phyloP scores from a whole-genome alignment of 2,797 vertebrate species.

The Trichosurus vulpecula region DNA sequence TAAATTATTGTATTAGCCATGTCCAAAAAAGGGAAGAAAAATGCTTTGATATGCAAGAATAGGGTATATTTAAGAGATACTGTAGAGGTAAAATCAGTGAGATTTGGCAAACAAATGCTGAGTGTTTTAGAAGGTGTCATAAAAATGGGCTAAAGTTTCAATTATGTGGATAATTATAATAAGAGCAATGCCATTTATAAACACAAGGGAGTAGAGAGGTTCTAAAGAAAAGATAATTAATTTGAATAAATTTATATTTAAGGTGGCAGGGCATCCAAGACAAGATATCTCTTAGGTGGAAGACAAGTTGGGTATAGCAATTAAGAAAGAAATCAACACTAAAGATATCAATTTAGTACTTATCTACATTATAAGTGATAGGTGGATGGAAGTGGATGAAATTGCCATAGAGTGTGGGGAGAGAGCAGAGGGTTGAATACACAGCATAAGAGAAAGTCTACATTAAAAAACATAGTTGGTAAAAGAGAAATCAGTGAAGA shows the following conservation, averaged over 20 bases:
- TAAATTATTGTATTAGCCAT: background rate
- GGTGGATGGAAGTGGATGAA: background rate
- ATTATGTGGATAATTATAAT: background rate
- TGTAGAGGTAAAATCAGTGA: background rate
- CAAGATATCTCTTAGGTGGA: background rate
- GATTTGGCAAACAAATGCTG: background rate
- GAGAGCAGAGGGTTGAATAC: background rate
- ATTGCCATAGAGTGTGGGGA: background rate
- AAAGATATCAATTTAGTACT: background rate
- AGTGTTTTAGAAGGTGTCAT: background rate
- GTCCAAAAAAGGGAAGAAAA: background rate
- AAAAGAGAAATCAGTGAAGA: background rate
- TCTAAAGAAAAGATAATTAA: background rate
- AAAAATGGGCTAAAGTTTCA: background rate
- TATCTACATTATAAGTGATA: background rate
- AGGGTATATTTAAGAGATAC: background rate
- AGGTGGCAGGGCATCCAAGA: background rate
- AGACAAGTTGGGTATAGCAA: background rate
- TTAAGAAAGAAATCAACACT: background rate
- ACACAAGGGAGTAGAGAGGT: background rate
- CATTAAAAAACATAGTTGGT: background rate
- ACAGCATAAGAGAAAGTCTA: background rate
- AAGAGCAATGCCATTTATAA: background rate
- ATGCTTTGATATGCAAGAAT: background rate
- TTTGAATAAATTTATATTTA: background rate